Evolutionary conservation across 2,797 vertebrate genomes (phyloP).

Genomic region (Spea hammondii): DNA sequence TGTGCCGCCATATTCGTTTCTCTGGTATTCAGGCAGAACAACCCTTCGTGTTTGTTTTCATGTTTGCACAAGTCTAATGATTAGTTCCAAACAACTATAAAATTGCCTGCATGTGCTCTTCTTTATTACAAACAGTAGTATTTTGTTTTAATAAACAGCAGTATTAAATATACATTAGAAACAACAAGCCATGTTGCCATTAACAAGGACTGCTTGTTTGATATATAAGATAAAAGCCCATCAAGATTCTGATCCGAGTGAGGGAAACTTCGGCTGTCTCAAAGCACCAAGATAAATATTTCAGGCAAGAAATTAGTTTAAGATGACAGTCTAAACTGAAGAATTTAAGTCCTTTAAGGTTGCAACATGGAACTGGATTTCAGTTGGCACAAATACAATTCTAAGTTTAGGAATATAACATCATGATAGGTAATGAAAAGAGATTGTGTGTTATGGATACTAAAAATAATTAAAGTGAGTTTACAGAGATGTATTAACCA

Average conservation of each 20-base stretch:
- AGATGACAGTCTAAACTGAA: conserved; percentile 48
- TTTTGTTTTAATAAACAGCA: conserved; percentile 8
- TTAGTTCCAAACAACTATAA: conserved; percentile 14
- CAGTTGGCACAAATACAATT: conserved; percentile 24
- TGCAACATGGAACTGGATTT: conserved; percentile 29
- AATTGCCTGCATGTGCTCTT: neutral
- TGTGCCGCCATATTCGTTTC: no score
- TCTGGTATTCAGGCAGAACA: no score
- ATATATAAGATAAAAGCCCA: conserved; percentile 32
- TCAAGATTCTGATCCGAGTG: conserved; percentile 25
- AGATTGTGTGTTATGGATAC: conserved; percentile 25
- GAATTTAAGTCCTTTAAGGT: conserved; percentile 30
- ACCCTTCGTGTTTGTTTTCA: no score
- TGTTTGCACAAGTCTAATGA: neutral
- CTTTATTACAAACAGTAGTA: conserved; percentile 1
- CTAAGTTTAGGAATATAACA: conserved; percentile 30
- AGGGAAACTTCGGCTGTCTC: conserved; percentile 30
- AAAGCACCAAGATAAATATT: conserved; percentile 33
- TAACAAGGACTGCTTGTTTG: conserved; percentile 24
- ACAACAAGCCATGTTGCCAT: conserved; percentile 5
- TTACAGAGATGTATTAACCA: no score
- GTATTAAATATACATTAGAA: conserved; percentile 13
- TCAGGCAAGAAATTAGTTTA: conserved; percentile 36
- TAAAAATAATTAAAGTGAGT: neutral
- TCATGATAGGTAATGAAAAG: conserved; percentile 19